phyloP scores from a whole-genome alignment of 2,888 invertebrate species.

The Notocelia uddmanniana region DNA sequence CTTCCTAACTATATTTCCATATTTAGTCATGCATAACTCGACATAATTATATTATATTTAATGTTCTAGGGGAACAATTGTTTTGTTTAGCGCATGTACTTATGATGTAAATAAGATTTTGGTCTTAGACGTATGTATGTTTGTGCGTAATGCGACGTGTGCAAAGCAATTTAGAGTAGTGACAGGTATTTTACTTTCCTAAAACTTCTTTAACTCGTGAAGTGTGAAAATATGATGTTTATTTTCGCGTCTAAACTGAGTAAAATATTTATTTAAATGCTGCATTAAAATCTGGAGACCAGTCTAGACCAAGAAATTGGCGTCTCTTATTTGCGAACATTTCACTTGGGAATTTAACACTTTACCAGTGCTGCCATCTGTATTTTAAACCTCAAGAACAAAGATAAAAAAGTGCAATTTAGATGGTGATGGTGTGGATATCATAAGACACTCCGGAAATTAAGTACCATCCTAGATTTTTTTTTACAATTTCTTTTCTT shows the following conservation, averaged over 20 bases:
- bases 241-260: neutral
- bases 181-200: constrained; percentile 8
- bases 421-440: too few species aligned
- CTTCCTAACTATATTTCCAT: constrained; percentile 41
- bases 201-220: neutral
- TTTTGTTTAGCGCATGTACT: constrained; percentile 56
- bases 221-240: neutral
- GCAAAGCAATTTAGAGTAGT: constrained; percentile 12
- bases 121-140: constrained; percentile 52
- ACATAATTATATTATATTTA: constrained; percentile 42
- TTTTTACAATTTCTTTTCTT: too few species aligned
- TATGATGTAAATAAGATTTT: constrained; percentile 58
- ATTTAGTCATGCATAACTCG: constrained; percentile 27
- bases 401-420: too few species aligned
- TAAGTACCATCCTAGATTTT: too few species aligned
- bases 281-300: neutral
- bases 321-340: too few species aligned
- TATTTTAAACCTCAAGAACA: too few species aligned
- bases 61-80: constrained; percentile 59
- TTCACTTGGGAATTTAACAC: too few species aligned
- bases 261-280: neutral
- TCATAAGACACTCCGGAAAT: too few species aligned
- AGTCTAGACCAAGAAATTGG: too few species aligned
- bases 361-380: too few species aligned
- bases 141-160: constrained; percentile 36